Evolutionary conservation across 2,797 vertebrate genomes (phyloP).

Genomic region (Sciaenops ocellatus): DNA sequence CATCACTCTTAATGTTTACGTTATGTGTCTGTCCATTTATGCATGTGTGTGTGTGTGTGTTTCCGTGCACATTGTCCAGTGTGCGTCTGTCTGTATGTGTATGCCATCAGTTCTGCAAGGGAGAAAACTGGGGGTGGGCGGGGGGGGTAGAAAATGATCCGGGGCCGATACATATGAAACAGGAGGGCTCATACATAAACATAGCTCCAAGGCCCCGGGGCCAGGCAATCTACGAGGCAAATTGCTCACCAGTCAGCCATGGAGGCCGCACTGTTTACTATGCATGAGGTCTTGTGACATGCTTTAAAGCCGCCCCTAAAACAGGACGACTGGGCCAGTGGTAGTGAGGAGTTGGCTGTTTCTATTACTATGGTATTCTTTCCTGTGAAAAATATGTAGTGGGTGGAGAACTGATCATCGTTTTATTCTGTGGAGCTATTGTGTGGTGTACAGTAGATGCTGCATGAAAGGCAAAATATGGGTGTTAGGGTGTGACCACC

Average conservation of each 20-base stretch:
- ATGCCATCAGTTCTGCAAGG: conserved; percentile 91
- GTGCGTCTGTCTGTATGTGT: conserved; percentile 77
- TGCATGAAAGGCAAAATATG: conserved; percentile 48
- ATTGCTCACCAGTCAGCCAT: conserved; percentile 88
- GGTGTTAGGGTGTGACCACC: conserved; percentile 5
- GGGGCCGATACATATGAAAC: conserved; percentile 99
- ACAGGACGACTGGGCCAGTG: conserved; percentile 77
- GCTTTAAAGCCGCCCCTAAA: conserved; percentile 97
- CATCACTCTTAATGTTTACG: conserved; percentile 96
- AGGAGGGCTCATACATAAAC: conserved; percentile 99
- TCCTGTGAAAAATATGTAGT: conserved; percentile 72
- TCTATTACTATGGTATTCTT: conserved; percentile 70
- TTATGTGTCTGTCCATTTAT: conserved; percentile 70
- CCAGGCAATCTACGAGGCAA: conserved; percentile 87
- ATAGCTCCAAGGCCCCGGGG: conserved; percentile 89
- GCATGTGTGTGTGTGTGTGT: conserved; percentile 44
- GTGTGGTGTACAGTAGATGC: conserved; percentile 37
- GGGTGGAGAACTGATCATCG: conserved; percentile 62
- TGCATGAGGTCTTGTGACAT: conserved; percentile 98
- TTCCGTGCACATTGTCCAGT: conserved; percentile 51
- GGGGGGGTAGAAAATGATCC: conserved; percentile 93
- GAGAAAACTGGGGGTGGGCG: conserved; percentile 85
- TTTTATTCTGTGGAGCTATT: conserved; percentile 59
- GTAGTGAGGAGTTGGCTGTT: conserved; percentile 71
- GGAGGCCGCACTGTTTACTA: conserved; percentile 92